Percentiles rank a stretch among this genome's conserved stretches.
Conservation (phyloP, 2,113 vertebrate genomes). For the Tragulus kanchil region DNA sequence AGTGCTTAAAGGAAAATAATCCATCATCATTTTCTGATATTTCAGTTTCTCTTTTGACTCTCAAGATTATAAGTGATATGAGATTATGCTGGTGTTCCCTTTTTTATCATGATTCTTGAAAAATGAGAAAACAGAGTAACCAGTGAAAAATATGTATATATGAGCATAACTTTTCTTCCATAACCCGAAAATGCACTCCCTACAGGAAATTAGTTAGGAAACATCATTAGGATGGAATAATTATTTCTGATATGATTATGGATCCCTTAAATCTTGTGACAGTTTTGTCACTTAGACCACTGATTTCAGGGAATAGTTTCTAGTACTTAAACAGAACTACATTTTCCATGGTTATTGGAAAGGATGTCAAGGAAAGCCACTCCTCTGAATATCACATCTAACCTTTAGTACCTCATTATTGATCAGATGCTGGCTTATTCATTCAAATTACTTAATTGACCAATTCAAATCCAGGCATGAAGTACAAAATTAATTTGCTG, state of each 20-base stretch:
- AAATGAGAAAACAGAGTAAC: not conserved
- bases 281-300: slow-evolving; percentile 53
- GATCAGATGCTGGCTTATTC: slow-evolving; percentile 73
- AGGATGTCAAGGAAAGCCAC: slow-evolving; percentile 60
- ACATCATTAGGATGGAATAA: slow-evolving; percentile 57
- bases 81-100: too few species aligned
- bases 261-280: slow-evolving; percentile 44
- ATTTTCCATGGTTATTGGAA: slow-evolving; percentile 62
- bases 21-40: not conserved
- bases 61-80: too few species aligned
- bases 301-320: slow-evolving; percentile 28
- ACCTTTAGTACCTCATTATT: slow-evolving; percentile 65
- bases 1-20: not conserved
- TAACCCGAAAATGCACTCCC: not conserved
- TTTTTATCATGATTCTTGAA: too few species aligned
- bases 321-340: slow-evolving; percentile 48
- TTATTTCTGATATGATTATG: slow-evolving; percentile 58
- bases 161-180: not conserved
- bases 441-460: slow-evolving; percentile 81
- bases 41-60: not conserved
- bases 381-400: slow-evolving; percentile 71
- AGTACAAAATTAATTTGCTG: slow-evolving; percentile 82
- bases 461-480: slow-evolving; percentile 73
- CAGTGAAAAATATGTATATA: not conserved
- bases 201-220: not conserved